Conservation (phyloP, 2,113 vertebrate species). For the Barnardius zonarius region DNA sequence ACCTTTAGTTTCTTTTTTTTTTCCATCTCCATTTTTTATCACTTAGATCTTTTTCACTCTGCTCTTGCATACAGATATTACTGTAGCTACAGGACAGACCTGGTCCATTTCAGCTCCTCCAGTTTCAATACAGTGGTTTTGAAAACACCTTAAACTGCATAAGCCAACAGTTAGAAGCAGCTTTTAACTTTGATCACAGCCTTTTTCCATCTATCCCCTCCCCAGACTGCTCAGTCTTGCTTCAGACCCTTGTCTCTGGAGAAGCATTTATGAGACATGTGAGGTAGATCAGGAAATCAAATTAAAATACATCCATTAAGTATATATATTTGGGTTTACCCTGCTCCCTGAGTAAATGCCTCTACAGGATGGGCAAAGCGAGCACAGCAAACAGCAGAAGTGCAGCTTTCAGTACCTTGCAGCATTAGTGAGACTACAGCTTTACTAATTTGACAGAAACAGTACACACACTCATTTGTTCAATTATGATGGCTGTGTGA, state of each 20-base stretch:
- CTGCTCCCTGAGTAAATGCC: background rate
- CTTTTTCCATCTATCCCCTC: background rate
- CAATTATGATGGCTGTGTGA: background rate
- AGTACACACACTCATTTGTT: background rate
- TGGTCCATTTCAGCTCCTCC: background rate
- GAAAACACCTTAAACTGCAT: background rate
- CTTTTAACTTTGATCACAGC: background rate
- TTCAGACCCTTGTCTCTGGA: background rate
- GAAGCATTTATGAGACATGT: accelerated
- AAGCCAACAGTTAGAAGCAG: background rate
- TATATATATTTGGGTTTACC: background rate
- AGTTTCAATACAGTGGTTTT: background rate
- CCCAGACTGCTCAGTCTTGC: background rate
- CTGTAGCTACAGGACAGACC: background rate
- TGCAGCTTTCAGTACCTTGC: background rate
- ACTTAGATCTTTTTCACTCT: background rate
- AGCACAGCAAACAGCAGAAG: background rate
- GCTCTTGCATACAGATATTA: background rate
- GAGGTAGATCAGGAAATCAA: background rate
- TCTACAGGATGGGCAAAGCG: background rate
- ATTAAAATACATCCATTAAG: background rate
- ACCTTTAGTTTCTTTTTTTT: background rate
- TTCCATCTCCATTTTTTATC: background rate
- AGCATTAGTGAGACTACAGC: background rate
- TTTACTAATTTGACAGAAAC: background rate